Base-by-base conservation (phyloP, 2,888 invertebrate species). In the Frankliniella intonsa region DNA sequence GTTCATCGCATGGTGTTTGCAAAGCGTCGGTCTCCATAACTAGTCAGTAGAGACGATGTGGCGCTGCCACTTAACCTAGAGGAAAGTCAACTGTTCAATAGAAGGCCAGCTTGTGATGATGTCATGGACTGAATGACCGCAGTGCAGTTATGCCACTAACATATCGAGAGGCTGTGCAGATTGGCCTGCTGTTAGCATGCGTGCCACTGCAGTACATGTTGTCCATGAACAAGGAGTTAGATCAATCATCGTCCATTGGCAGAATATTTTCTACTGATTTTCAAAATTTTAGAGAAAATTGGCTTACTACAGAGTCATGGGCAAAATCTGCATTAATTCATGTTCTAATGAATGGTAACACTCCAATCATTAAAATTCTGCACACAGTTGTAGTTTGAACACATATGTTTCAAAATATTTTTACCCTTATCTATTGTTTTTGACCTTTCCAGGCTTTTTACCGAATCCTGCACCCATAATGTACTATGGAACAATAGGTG, bases 81-180 rank as follows among this genome's bases (percentile, higher is more conserved):
- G 22, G 22, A 76, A 25, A 76, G 69, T 76, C 25, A 76, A 25
- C 69, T 22, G 62, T 62, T n/a, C 8, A 62, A 7, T 62, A 38
- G 38, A 38, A 38, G 5, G 38, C 38, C 38, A 38, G 62, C 62
- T 17, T 17, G 3, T 76, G 69, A 25, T 76, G 69, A 76, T 76
- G 69, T 25, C 69, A 76, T 76, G 69, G 69, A 76, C 25, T 76
- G 69, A 76, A 25, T 76, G 69, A 76, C 5, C 12, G 62, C 62
- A 19, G 62, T 19, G 69, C 25, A 76, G 69, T n/a, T 22, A 76
- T 76, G 69, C 69, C 69, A 22, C 69, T 76, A 5, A 76, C 69
- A 76, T 76, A 76, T 76, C 69, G 69, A 12, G 69, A 76, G 25
- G 69, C 69, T 12, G 69, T 76, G 69, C 69, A 76, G 69, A 25